Conservation (phyloP, 1,140 invertebrate genomes). For the Drosophila guanche region DNA sequence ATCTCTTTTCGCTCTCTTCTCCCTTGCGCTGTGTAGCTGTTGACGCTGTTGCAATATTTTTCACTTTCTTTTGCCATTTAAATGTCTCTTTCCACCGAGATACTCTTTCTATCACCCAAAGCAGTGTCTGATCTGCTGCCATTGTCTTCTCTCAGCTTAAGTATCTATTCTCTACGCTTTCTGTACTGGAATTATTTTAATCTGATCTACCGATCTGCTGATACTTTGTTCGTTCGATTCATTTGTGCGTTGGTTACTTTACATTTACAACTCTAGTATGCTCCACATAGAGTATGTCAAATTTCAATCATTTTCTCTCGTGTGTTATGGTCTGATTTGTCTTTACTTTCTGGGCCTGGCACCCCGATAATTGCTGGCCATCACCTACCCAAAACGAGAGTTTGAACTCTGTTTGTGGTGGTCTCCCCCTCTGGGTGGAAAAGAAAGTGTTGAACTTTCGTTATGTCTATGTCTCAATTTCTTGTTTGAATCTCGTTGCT, state of each 20-base stretch:
- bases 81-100: conserved; percentile 14
- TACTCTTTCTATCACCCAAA: conserved; percentile 1
- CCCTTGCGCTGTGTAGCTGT: conserved; percentile 18
- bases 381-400: conserved; percentile 53
- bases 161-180: no score
- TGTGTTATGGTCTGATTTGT: conserved; percentile 43
- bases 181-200: neutral
- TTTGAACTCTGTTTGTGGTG: conserved; percentile 58
- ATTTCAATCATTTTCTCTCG: neutral
- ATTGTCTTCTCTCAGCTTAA: neutral
- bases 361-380: conserved; percentile 50
- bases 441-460: conserved; percentile 76
- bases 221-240: no score
- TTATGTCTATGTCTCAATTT: conserved; percentile 70
- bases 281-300: no score
- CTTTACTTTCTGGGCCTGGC: conserved; percentile 19
- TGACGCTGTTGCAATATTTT: conserved; percentile 63
- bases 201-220: no score
- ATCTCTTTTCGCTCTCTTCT: conserved; percentile 10
- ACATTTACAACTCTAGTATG: no score
- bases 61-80: conserved; percentile 66
- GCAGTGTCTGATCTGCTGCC: neutral
- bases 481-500: conserved; percentile 41
- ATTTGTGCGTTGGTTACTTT: no score
- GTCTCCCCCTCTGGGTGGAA: conserved; percentile 33